Evolutionary conservation across 1,140 invertebrate species (phyloP).

Genomic region (Drosophila yakuba): DNA sequence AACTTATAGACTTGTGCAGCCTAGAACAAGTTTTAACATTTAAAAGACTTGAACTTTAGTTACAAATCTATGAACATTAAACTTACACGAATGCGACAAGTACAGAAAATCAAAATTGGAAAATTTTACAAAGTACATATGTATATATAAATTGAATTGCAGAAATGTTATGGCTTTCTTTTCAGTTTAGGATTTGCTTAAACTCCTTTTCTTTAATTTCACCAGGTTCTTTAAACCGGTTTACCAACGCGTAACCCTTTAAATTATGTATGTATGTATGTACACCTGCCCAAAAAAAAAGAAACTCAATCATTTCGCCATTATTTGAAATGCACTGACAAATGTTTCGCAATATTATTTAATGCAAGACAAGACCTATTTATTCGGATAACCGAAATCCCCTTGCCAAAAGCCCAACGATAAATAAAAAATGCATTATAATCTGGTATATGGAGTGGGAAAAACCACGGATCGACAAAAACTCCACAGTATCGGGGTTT

Average conservation of each 20-base stretch:
- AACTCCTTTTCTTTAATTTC: neutral
- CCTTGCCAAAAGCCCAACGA: neutral
- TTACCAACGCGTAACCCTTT: neutral
- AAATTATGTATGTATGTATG: constrained; percentile 1
- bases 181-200: neutral
- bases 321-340: neutral
- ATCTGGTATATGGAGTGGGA: neutral
- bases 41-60: too few species aligned
- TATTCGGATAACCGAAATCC: neutral
- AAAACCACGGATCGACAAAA: constrained; percentile 11
- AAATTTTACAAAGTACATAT: neutral
- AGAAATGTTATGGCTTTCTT: neutral
- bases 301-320: constrained; percentile 23
- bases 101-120: too few species aligned
- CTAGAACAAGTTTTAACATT: too few species aligned
- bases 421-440: neutral
- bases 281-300: neutral
- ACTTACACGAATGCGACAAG: too few species aligned
- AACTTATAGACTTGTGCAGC: too few species aligned
- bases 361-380: neutral
- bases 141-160: neutral
- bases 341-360: constrained; percentile 19
- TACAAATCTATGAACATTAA: too few species aligned
- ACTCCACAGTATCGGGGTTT: constrained; percentile 7
- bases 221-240: constrained; percentile 14